These are phyloP conservation scores for Corynorhinus townsendii DNA, from an alignment of 2,113 vertebrate species.

Conservation along the genomic window DNA sequence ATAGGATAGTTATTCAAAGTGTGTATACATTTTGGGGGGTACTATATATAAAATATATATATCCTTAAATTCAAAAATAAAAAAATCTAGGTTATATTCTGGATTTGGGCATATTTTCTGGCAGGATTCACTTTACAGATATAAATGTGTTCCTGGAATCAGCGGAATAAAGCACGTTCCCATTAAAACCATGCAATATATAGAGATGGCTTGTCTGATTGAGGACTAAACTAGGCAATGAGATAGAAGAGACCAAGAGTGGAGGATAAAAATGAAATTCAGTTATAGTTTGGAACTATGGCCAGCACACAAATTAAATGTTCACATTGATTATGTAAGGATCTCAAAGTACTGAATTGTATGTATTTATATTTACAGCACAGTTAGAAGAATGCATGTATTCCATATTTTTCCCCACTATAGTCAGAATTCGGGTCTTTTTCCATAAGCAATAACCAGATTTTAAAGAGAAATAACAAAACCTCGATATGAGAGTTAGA, in stretches of 20 bases:
- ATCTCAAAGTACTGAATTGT: neutral
- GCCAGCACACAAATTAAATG: neutral
- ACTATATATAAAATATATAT: neutral
- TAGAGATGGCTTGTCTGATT: slow-evolving; percentile 4
- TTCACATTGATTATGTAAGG: neutral
- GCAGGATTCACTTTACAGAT: slow-evolving; percentile 27
- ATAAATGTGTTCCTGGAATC: slow-evolving; percentile 33
- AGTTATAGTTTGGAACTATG: neutral
- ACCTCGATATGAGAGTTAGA: neutral
- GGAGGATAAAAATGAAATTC: slow-evolving; percentile 11
- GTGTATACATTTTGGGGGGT: too few relatives aligned
- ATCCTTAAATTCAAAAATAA: slow-evolving; percentile 29
- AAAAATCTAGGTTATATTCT: slow-evolving; percentile 8
- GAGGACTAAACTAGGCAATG: slow-evolving; percentile 34
- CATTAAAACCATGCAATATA: slow-evolving; percentile 54
- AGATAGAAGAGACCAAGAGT: neutral
- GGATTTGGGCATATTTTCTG: slow-evolving; percentile 24
- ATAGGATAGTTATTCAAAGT: too few relatives aligned
- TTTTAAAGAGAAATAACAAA: neutral
- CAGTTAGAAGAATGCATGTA: neutral
- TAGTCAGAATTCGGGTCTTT: neutral
- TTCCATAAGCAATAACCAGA: neutral
- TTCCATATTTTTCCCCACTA: neutral
- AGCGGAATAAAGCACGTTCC: slow-evolving; percentile 27
- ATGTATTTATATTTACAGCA: neutral